Base-by-base conservation (phyloP, 2,888 invertebrate genomes). In the Mythimna albipuncta region DNA sequence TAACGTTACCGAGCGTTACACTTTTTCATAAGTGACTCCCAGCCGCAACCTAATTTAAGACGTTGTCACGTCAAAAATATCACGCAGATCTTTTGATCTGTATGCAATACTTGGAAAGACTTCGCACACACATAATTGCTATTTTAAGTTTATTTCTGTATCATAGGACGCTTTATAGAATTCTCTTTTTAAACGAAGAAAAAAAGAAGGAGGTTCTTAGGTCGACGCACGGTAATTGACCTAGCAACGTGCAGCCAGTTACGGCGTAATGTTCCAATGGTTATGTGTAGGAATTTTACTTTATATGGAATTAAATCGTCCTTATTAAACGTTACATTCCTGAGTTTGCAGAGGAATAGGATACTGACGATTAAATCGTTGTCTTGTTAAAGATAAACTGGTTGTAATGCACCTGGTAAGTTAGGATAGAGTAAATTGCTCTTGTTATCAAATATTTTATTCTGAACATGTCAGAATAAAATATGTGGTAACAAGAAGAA, bases 351-450 rank as follows among this genome's bases (percentile, higher is more conserved):
- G 32, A 55, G 6, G 19, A 6, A 59, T 55, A 74, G 13, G 41
- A 64, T 57, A 57, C 19, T 19, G 19, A 6, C 9, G 44, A 47
- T 73, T 26, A 65, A 65, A 55, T 55, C 21, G 6, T 61, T 69
- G 6, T 41, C 21, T 62, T 52, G 21, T 52, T 61, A 32, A 9
- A 55, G 21, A 21, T 1, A 32, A 77, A 82, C 79, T 64, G 35
- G 77, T 81, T 72, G 6, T 41, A 26, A 64, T 41, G 38, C 54
- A 79, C 26, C 64, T 71, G 52, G n/a, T 11, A 11, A 58, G 44
- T 4, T 64, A 13, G 10, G 19, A 32, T 54, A 13, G 10, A 58
- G 16, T 58, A 50, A 65, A 69, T 54, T 69, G n/a, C 55, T 32
- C 16, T 38, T 52, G 26, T 38, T 35, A 54, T 54, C n/a, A 7